Evolutionary conservation across 35 echinoderm and acorn worm genomes (phyloP).

Genomic region (Ophioderma brevispina): DNA sequence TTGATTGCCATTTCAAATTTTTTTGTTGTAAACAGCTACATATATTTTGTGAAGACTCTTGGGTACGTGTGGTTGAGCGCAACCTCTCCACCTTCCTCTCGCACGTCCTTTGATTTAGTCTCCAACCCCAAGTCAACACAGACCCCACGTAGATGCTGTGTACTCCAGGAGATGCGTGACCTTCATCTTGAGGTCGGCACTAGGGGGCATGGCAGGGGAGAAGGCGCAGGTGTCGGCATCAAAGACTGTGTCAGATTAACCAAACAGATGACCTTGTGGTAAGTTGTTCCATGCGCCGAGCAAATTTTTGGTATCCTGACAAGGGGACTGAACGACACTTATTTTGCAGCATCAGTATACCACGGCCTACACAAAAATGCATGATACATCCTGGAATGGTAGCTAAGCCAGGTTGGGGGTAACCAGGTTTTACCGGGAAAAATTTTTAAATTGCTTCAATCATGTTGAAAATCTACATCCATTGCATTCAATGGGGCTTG

Average conservation of each 20-base stretch:
- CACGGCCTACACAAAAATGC: too few species aligned
- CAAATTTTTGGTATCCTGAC: too few species aligned
- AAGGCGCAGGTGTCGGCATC: constrained; percentile 89
- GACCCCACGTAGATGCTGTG: constrained; percentile 95
- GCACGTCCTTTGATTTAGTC: constrained; percentile 74
- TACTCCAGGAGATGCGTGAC: constrained; percentile 88
- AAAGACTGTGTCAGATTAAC: constrained; percentile 88
- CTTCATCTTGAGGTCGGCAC: constrained; percentile 82
- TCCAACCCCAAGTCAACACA: constrained; percentile 89
- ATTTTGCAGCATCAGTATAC: too few species aligned
- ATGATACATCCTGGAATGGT: too few species aligned
- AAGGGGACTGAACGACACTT: too few species aligned
- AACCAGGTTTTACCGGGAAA: too few species aligned
- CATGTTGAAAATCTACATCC: too few species aligned
- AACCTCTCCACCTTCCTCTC: constrained; percentile 85
- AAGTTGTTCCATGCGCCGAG: neutral
- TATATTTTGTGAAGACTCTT: constrained; percentile 78
- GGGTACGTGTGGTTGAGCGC: constrained; percentile 93
- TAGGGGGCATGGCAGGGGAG: constrained; percentile 93
- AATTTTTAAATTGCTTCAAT: too few species aligned
- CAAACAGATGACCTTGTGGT: constrained; percentile 92
- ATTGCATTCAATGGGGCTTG: too few species aligned
- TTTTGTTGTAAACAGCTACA: constrained; percentile 32
- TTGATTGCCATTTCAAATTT: too few species aligned
- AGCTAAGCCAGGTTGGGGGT: too few species aligned